Conservation (phyloP, 2,113 vertebrate genomes). For the Hiodon alosoides region DNA sequence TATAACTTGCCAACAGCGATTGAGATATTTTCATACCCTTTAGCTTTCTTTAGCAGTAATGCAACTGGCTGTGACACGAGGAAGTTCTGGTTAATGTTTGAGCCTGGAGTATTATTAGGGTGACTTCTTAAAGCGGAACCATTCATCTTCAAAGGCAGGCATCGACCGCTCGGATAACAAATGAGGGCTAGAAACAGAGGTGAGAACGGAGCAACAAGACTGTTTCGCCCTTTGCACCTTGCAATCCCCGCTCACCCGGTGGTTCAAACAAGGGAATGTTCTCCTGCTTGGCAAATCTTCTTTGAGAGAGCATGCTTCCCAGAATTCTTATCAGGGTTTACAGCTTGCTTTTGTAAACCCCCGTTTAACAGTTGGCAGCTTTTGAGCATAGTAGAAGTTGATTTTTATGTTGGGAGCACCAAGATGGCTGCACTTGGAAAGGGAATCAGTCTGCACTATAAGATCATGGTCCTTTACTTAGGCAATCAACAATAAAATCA, state of each 20-base stretch:
- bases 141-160: conserved; percentile 72
- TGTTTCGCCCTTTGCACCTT: conserved; percentile 48
- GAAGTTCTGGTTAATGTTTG: conserved; percentile 75
- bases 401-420: conserved; percentile 29
- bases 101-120: conserved; percentile 61
- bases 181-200: conserved; percentile 53
- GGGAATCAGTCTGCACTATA: background rate
- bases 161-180: conserved; percentile 55
- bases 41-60: conserved; percentile 32
- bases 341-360: conserved; percentile 51
- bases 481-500: too few relatives aligned
- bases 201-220: conserved; percentile 54
- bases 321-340: conserved; percentile 55
- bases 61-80: conserved; percentile 38
- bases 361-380: conserved; percentile 29
- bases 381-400: conserved; percentile 15
- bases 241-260: conserved; percentile 10
- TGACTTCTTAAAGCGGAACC: conserved; percentile 66
- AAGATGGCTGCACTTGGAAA: background rate
- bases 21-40: background rate
- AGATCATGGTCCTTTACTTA: background rate
- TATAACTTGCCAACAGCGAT: background rate
- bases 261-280: conserved; percentile 34
- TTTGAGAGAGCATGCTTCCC: conserved; percentile 22
- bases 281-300: conserved; percentile 27